Evolutionary conservation across 2,888 invertebrate genomes (phyloP).

Genomic region (Diplazon laetatorius): DNA sequence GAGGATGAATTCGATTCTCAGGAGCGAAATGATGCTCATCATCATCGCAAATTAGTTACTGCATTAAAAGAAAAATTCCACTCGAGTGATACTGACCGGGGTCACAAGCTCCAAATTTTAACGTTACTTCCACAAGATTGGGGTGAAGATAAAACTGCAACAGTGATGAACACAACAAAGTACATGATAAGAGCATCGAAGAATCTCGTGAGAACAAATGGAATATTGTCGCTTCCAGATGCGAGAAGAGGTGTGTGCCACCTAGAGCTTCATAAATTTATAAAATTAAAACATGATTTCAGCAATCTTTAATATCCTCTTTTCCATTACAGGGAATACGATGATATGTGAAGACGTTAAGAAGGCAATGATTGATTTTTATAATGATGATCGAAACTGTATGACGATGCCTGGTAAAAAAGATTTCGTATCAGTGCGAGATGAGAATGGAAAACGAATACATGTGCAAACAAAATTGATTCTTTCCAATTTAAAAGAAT

Average conservation of each 20-base stretch:
- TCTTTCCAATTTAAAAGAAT: slow-evolving; percentile 44
- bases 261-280: slow-evolving; percentile 9
- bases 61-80: slow-evolving; percentile 38
- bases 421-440: background rate
- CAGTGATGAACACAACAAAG: slow-evolving; percentile 26
- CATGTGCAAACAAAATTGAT: slow-evolving; percentile 28
- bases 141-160: slow-evolving; percentile 11
- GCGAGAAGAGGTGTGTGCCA: slow-evolving; percentile 22
- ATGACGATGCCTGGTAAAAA: background rate
- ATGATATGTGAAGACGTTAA: background rate
- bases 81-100: slow-evolving; percentile 15
- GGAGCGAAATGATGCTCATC: no score
- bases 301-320: background rate
- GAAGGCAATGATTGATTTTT: slow-evolving; percentile 20
- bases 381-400: slow-evolving; percentile 17
- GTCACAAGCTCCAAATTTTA: slow-evolving; percentile 25
- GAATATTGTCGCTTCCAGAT: slow-evolving; percentile 36
- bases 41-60: slow-evolving; percentile 29
- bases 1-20: no score
- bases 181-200: slow-evolving; percentile 31
- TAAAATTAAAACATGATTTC: background rate
- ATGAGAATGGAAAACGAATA: background rate
- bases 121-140: slow-evolving; percentile 30
- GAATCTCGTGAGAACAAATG: slow-evolving; percentile 28
- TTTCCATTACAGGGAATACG: slow-evolving; percentile 12